Evolutionary conservation across 1,140 invertebrate genomes (phyloP).

Genomic region (Xylocopa sonorina): DNA sequence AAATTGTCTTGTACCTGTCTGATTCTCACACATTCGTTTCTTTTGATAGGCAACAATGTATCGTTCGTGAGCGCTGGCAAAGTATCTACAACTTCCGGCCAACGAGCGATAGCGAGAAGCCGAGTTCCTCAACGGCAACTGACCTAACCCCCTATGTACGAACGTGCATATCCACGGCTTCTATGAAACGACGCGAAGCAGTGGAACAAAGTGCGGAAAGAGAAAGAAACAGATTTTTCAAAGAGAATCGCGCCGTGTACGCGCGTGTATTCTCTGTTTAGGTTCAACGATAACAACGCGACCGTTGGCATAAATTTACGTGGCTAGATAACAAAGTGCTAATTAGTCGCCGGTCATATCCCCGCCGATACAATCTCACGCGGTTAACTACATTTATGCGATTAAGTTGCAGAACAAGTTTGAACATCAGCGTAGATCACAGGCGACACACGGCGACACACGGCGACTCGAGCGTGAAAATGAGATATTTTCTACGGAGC

Average conservation of each 20-base stretch:
- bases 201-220: not conserved
- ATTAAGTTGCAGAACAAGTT: slow-evolving; percentile 46
- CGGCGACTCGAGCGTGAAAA: slow-evolving; percentile 28
- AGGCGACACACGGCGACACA: slow-evolving; percentile 36
- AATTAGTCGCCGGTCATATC: slow-evolving; percentile 53
- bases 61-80: not conserved
- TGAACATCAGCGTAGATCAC: slow-evolving; percentile 37
- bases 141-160: not conserved
- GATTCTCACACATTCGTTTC: slow-evolving; percentile 31
- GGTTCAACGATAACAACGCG: not conserved
- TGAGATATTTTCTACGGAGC: slow-evolving; percentile 22
- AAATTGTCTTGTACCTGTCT: slow-evolving; percentile 30
- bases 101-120: not conserved
- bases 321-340: slow-evolving; percentile 37
- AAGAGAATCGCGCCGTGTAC: not conserved
- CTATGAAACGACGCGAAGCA: slow-evolving; percentile 9
- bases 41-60: slow-evolving; percentile 16
- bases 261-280: not conserved
- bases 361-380: slow-evolving; percentile 46
- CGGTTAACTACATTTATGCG: slow-evolving; percentile 27
- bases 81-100: slow-evolving; percentile 24
- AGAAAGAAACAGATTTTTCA: slow-evolving; percentile 4
- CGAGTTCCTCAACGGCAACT: not conserved
- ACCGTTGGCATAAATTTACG: slow-evolving; percentile 42
- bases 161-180: not conserved